These are phyloP conservation scores for Choristoneura fumiferana DNA, from an alignment of 1,140 invertebrate genomes.

Conservation along the genomic window DNA sequence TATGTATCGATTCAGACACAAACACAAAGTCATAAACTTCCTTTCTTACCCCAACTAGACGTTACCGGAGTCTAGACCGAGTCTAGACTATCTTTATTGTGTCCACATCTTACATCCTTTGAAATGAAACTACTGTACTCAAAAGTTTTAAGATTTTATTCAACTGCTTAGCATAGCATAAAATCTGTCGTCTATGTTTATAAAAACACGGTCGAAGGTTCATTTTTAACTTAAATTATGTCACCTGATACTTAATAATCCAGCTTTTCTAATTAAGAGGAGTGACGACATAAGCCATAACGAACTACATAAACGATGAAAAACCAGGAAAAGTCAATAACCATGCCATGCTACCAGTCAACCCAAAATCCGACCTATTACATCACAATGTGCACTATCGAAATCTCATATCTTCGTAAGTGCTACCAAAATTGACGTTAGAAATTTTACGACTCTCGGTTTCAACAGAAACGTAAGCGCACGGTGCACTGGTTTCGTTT, in stretches of 20 bases:
- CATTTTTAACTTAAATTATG: neutral
- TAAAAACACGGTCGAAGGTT: neutral
- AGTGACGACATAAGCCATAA: neutral
- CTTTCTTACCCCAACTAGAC: neutral
- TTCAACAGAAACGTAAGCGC: slow-evolving; percentile 53
- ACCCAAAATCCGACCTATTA: slow-evolving; percentile 1
- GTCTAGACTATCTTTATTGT: slow-evolving; percentile 48
- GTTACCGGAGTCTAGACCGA: slow-evolving; percentile 43
- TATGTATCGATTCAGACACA: too few species aligned
- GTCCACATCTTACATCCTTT: slow-evolving; percentile 5
- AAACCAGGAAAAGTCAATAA: neutral
- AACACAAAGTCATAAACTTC: too few species aligned
- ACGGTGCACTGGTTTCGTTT: slow-evolving; percentile 56
- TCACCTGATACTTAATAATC: slow-evolving; percentile 4
- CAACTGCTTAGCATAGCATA: too few species aligned
- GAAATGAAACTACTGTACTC: neutral
- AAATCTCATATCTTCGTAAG: slow-evolving; percentile 25
- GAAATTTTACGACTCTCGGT: slow-evolving; percentile 54
- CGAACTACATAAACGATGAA: neutral
- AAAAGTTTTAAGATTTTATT: neutral
- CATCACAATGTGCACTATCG: slow-evolving; percentile 15
- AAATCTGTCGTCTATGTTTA: too few species aligned
- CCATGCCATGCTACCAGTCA: slow-evolving; percentile 9
- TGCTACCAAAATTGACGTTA: slow-evolving; percentile 26
- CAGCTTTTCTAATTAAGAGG: neutral